A percentile compares a stretch with the other conserved stretches of the same genome.
These are phyloP conservation scores for Coronaproctus castanopsis DNA, from an alignment of 2,888 invertebrate species.

Conservation along the genomic window DNA sequence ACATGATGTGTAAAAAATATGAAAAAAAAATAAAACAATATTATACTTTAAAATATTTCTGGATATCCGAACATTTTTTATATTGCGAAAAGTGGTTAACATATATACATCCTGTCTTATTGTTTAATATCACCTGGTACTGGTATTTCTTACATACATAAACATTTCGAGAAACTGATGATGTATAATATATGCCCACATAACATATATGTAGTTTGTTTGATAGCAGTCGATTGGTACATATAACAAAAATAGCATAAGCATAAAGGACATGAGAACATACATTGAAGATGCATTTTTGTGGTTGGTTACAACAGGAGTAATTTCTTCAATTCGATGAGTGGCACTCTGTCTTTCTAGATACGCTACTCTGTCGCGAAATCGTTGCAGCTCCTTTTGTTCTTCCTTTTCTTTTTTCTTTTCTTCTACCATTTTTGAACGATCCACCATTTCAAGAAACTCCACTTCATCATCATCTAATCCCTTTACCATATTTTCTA, in stretches of 20 bases:
- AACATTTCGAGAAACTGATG: too few relatives aligned
- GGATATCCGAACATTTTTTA: too few relatives aligned
- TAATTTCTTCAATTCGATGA: slow-evolving; percentile 9
- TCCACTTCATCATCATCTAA: slow-evolving; percentile 91
- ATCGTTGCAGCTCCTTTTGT: slow-evolving; percentile 61
- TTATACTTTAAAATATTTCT: too few relatives aligned
- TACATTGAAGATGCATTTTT: neutral
- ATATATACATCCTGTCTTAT: too few relatives aligned
- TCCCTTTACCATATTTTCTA: slow-evolving; percentile 47
- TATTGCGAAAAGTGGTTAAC: too few relatives aligned
- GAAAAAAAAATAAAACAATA: too few relatives aligned
- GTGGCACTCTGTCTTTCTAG: slow-evolving; percentile 23
- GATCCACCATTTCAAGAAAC: slow-evolving; percentile 76
- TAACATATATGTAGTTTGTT: too few relatives aligned
- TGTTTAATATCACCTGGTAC: too few relatives aligned
- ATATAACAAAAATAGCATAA: neutral
- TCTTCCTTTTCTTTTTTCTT: slow-evolving; percentile 67
- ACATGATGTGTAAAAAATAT: too few relatives aligned
- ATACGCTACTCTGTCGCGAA: slow-evolving; percentile 46
- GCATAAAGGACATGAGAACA: neutral
- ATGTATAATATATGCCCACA: too few relatives aligned
- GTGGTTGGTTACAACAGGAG: neutral
- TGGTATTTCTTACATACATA: too few relatives aligned
- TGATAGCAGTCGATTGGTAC: neutral
- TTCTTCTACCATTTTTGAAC: slow-evolving; percentile 65